Base-by-base conservation (phyloP, 2,888 invertebrate genomes). In the Pammene fasciana region DNA sequence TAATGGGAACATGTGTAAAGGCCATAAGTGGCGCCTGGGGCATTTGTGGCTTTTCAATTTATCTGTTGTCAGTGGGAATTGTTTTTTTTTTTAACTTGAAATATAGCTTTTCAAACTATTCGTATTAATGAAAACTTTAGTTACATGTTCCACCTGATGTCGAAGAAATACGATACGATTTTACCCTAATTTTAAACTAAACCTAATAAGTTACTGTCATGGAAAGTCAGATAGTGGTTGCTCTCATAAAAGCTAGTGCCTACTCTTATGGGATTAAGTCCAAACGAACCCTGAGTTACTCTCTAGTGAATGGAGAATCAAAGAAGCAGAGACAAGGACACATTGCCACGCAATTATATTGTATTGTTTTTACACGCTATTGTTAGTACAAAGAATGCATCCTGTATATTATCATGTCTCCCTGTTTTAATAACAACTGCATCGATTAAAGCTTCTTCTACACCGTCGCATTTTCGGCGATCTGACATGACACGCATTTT, bases 1-100 rank as follows among this genome's bases (percentile, higher is more conserved):
- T 67, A 62, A 68, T 67, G 54, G 64, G 45, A 60, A 71, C 67
- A 72, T 67, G 70, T 73, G 73, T 72, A 68, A 68, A 70, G 57
- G 57, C 18, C 55, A 34, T 73, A 72, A 73, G 73, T 73, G 73
- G 73, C 73, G 72, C 73, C 57, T 34, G 46, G 45, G 70, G 72
- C 60, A 16, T 26, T 70, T 60, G 70, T 61, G 71, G 71, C 71
- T 71, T 71, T 73, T 73, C 70, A 71, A 65, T 71, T 71, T 71
- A 61, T 36, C 11, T 41, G 43, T 43, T 64, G 56, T 64, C 62
- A 56, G 52, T 54, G 57, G 52, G 52, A 41, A 57, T 65, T 48
- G 52, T 64, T 65, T 68, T 60, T 65, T 61, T 57, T 41, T 48
- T 14, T n/a, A 54, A 18, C 11, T 18, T 68, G 13, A 65, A 48